Evolutionary conservation across 2,113 vertebrate species (phyloP).

Genomic region (Cavia porcellus): DNA sequence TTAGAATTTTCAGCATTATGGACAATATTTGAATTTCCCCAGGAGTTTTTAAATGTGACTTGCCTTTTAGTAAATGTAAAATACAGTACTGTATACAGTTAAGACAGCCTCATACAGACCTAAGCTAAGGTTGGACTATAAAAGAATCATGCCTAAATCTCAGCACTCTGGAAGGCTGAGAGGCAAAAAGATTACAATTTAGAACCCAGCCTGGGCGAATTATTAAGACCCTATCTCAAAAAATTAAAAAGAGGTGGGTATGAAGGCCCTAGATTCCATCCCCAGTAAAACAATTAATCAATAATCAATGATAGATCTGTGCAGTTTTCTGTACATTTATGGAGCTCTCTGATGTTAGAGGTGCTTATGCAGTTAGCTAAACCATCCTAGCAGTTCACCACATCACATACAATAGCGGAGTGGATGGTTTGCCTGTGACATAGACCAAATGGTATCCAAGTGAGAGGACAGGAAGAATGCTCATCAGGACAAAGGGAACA

Average conservation of each 20-base stretch:
- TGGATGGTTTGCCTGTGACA: neutral
- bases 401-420: neutral
- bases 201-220: neutral
- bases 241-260: neutral
- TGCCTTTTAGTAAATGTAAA: neutral
- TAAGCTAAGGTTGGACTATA: neutral
- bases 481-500: neutral
- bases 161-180: neutral
- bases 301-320: neutral
- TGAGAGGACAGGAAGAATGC: neutral
- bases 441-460: neutral
- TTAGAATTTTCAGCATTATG: neutral
- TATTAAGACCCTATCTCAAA: neutral
- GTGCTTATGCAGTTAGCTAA: neutral
- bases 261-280: neutral
- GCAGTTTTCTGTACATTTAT: neutral
- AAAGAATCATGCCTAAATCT: neutral
- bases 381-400: neutral
- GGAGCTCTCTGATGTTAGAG: neutral
- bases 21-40: neutral
- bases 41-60: neutral
- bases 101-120: neutral
- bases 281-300: neutral
- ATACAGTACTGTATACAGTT: neutral
- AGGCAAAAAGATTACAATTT: neutral